Conservation (phyloP, 2,888 invertebrate species). For the Rhorus exstirpatorius region DNA sequence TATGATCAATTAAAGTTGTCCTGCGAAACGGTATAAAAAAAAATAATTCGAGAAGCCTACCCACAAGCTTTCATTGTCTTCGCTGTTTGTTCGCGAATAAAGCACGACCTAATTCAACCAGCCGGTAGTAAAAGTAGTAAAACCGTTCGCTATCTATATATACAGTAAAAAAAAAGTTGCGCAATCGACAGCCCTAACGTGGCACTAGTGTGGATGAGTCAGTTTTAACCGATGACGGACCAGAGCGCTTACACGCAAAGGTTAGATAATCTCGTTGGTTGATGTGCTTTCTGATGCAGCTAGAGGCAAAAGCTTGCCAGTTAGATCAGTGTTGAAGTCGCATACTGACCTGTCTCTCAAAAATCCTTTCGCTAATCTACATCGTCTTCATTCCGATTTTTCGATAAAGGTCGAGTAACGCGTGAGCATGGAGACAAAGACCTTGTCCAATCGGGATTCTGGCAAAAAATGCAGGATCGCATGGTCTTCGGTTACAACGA, state of each 20-base stretch:
- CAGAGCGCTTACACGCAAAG: slow-evolving; percentile 44
- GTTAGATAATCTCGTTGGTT: slow-evolving; percentile 74
- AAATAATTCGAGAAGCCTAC: not conserved
- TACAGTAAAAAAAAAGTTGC: slow-evolving; percentile 36
- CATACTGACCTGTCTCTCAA: slow-evolving; percentile 41
- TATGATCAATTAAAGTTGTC: not conserved
- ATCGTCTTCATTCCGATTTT: slow-evolving; percentile 10
- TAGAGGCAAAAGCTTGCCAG: slow-evolving; percentile 50
- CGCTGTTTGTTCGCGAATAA: not conserved
- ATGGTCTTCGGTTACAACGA: slow-evolving; percentile 21
- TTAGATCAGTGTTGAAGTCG: slow-evolving; percentile 46
- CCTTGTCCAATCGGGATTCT: slow-evolving; percentile 2
- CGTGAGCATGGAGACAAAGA: slow-evolving; percentile 7
- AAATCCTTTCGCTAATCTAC: not conserved
- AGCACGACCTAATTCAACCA: slow-evolving; percentile 1
- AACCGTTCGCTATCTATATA: not conserved
- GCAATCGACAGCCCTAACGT: slow-evolving; percentile 58
- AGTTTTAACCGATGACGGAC: slow-evolving; percentile 78
- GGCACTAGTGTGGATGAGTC: slow-evolving; percentile 63
- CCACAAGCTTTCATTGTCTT: not conserved
- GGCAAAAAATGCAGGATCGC: not conserved
- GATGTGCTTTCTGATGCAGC: slow-evolving; percentile 56
- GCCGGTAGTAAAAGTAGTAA: slow-evolving; percentile 21
- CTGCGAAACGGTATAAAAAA: not conserved
- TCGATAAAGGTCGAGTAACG: slow-evolving; percentile 27